phyloP scores from a whole-genome alignment of 2,888 invertebrate genomes.

The Orthonychiurus folsomi region DNA sequence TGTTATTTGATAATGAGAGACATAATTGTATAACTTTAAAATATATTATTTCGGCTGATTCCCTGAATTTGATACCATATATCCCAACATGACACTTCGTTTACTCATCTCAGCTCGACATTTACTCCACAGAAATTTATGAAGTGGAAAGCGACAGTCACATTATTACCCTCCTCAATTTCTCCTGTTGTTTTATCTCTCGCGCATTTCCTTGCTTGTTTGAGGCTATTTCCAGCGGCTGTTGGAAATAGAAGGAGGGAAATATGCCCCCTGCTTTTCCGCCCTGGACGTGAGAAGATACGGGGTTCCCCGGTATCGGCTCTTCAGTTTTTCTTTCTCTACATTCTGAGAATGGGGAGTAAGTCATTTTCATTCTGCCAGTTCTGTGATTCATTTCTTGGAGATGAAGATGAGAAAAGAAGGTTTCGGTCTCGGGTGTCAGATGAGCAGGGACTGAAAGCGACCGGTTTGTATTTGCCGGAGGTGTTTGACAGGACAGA shows the following conservation, averaged over 20 bases:
- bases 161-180: background rate
- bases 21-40: no score
- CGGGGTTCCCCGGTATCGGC: no score
- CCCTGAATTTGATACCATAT: no score
- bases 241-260: background rate
- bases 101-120: no score
- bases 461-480: background rate
- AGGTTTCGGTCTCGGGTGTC: background rate
- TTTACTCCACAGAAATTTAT: no score
- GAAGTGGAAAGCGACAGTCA: background rate
- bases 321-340: background rate
- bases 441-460: background rate
- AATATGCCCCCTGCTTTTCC: background rate
- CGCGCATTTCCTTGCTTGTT: no score
- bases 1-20: no score
- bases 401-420: conserved; percentile 1
- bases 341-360: background rate
- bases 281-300: background rate
- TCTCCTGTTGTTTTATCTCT: background rate
- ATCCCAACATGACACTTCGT: no score
- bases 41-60: no score
- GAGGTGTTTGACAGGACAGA: background rate
- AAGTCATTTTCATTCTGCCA: background rate
- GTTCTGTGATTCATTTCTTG: background rate
- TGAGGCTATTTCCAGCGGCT: background rate